phyloP scores from a whole-genome alignment of 2,113 vertebrate species.

The Ophiodon elongatus region DNA sequence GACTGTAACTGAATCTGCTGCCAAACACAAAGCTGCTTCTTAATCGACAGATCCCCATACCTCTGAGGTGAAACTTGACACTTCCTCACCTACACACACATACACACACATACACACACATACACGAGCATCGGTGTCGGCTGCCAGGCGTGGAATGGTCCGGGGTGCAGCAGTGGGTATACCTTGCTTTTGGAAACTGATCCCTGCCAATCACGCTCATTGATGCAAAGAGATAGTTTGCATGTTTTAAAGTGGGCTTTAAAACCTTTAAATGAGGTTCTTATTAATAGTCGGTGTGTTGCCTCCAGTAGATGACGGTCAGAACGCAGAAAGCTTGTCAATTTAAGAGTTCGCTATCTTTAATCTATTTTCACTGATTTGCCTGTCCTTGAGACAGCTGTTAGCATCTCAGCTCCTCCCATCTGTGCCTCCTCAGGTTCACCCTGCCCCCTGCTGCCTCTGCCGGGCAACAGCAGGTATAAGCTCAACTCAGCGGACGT shows the following conservation, averaged over 20 bases:
- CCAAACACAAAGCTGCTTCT: conserved; percentile 11
- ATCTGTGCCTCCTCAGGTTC: conserved; percentile 82
- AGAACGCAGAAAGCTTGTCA: neutral
- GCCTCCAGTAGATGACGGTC: neutral
- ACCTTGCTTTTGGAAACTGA: conserved; percentile 27
- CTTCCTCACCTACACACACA: conserved; percentile 5
- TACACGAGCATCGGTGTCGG: neutral
- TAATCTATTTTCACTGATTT: neutral
- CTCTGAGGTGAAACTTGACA: conserved; percentile 23
- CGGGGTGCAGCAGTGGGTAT: conserved; percentile 7
- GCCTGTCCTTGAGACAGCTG: neutral
- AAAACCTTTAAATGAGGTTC: too few relatives aligned
- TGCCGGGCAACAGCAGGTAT: conserved; percentile 91
- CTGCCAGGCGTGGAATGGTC: conserved; percentile 1
- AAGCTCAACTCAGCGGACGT: conserved; percentile 91
- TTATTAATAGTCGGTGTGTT: neutral
- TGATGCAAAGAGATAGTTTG: neutral
- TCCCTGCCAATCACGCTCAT: conserved; percentile 9
- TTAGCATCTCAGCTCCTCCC: neutral
- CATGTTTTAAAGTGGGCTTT: neutral
- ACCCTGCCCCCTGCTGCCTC: conserved; percentile 92
- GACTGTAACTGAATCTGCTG: conserved; percentile 63
- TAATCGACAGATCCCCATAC: conserved; percentile 30
- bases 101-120: neutral
- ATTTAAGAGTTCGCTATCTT: too few relatives aligned